These are phyloP conservation scores for Agapostemon virescens DNA, from an alignment of 2,888 invertebrate species.

Conservation along the genomic window DNA sequence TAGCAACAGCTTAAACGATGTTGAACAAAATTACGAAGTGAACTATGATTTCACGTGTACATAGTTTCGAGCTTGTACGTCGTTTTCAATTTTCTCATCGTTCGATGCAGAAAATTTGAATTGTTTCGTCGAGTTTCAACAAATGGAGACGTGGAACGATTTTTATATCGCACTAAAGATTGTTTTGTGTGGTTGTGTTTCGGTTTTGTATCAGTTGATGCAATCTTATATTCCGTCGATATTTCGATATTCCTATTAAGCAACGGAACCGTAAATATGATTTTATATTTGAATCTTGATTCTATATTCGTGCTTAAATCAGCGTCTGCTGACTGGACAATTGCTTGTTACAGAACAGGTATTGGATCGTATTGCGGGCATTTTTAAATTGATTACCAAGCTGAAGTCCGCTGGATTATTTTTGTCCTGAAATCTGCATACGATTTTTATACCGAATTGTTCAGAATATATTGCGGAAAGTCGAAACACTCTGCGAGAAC, in stretches of 20 bases:
- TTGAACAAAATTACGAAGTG: no score
- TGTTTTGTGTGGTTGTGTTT: background rate
- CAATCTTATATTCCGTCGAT: background rate
- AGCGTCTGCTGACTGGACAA: conserved; percentile 11
- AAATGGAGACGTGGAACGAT: background rate
- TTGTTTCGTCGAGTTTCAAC: background rate
- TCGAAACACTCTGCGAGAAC: background rate
- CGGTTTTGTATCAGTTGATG: background rate
- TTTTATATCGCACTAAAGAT: background rate
- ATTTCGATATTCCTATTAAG: background rate
- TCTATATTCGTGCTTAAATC: background rate
- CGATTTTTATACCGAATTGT: background rate
- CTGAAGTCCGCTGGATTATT: background rate
- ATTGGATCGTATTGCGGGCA: background rate
- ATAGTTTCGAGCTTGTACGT: background rate
- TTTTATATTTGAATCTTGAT: conserved; percentile 2
- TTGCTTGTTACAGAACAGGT: background rate
- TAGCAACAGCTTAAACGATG: no score
- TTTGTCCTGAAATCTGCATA: background rate
- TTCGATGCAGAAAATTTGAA: background rate
- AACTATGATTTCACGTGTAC: no score
- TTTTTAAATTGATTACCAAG: conserved; percentile 6
- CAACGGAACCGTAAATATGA: background rate
- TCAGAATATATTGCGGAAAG: background rate
- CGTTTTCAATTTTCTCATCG: background rate